Conservation (phyloP, 2,113 vertebrate genomes). For the Dinomys branickii region DNA sequence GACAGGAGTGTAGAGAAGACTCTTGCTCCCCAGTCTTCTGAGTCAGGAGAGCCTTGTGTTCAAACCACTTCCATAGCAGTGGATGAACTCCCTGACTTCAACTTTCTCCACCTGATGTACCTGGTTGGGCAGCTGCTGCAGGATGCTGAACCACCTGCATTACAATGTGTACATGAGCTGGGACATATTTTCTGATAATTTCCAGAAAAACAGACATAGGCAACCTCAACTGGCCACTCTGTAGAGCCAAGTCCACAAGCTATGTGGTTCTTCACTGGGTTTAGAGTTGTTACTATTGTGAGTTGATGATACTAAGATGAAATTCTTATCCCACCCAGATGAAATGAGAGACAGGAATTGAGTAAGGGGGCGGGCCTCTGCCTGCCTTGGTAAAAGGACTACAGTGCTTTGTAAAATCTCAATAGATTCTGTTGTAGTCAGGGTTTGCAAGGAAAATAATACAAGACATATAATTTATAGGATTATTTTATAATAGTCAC, state of each 20-base stretch:
- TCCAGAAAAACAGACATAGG: background rate
- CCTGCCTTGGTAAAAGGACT: background rate
- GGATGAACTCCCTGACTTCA: background rate
- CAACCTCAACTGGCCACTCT: background rate
- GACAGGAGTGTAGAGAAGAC: background rate
- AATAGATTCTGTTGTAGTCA: no score
- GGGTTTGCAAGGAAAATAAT: no score
- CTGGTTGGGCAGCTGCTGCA: background rate
- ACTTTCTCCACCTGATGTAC: accelerated
- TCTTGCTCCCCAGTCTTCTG: background rate
- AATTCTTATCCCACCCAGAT: background rate
- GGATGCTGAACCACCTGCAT: no score
- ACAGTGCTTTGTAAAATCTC: background rate
- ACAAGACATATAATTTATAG: no score
- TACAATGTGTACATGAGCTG: accelerated
- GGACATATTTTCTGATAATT: background rate
- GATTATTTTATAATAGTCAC: no score
- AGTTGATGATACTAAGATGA: background rate
- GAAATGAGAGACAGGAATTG: background rate
- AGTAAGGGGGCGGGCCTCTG: background rate
- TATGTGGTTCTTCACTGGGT: background rate
- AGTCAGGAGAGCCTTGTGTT: background rate
- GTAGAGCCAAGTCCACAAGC: background rate
- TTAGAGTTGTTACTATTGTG: background rate
- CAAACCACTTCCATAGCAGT: background rate